These are phyloP conservation scores for Hyperoplus immaculatus DNA, from an alignment of 2,797 vertebrate species.

Conservation along the genomic window DNA sequence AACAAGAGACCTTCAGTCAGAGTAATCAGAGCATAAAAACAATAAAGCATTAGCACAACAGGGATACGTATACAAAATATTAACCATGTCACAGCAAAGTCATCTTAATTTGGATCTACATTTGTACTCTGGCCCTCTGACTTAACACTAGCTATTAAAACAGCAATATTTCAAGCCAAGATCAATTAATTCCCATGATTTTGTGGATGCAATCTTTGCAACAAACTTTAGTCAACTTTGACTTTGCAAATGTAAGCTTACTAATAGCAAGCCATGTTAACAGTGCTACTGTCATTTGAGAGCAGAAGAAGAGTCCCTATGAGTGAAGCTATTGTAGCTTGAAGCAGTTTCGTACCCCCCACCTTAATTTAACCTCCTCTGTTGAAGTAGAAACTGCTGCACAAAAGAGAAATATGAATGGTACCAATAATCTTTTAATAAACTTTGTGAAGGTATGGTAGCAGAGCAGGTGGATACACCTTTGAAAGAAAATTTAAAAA, in stretches of 20 bases:
- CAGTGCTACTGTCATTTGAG: too few relatives aligned
- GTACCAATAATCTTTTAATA: not conserved
- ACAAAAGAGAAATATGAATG: too few relatives aligned
- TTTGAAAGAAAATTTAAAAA: too few relatives aligned
- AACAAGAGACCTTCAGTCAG: constrained; percentile 28
- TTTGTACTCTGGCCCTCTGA: not conserved
- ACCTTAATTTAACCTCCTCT: too few relatives aligned
- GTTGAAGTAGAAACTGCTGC: too few relatives aligned
- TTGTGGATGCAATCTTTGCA: not conserved
- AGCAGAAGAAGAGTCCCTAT: too few relatives aligned
- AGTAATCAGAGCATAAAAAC: not conserved
- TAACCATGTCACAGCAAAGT: not conserved
- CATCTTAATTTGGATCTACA: not conserved
- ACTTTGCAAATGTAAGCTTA: not conserved
- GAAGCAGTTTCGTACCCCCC: too few relatives aligned
- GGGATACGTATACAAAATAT: not conserved
- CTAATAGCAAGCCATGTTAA: not conserved
- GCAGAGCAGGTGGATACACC: too few relatives aligned
- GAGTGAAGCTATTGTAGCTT: too few relatives aligned
- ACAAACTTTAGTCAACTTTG: not conserved
- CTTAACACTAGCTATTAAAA: not conserved
- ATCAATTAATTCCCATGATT: not conserved
- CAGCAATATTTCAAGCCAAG: too few relatives aligned
- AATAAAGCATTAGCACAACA: not conserved
- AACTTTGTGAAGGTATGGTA: not conserved